Percentiles rank a stretch among this genome's conserved stretches.
Conservation (phyloP, 1,140 invertebrate species). For the Drosophila nannoptera region DNA sequence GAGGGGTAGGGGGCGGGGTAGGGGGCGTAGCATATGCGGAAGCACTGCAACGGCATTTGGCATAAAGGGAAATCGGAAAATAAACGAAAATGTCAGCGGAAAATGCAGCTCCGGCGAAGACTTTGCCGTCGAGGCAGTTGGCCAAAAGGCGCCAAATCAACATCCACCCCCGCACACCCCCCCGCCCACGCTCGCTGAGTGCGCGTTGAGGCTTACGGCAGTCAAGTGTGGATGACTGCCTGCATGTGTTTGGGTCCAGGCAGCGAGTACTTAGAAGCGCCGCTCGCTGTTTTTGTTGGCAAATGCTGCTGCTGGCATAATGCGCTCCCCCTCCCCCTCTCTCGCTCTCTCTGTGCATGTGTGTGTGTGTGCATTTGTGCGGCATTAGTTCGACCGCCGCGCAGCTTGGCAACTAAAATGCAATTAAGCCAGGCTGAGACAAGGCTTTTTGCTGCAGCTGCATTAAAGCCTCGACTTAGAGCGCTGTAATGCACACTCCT, state of each 20-base stretch:
- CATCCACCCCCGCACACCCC: slow-evolving; percentile 11
- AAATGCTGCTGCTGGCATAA: slow-evolving; percentile 20
- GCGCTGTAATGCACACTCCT: slow-evolving; percentile 16
- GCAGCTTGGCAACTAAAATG: slow-evolving; percentile 73
- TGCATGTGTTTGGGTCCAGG: slow-evolving; percentile 21
- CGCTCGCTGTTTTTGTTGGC: slow-evolving; percentile 49
- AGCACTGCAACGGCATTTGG: slow-evolving; percentile 57
- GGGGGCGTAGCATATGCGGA: slow-evolving; percentile 41
- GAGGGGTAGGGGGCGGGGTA: background rate
- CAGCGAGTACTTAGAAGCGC: slow-evolving; percentile 58
- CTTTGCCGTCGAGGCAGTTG: slow-evolving; percentile 7
- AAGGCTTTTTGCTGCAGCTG: slow-evolving; percentile 69
- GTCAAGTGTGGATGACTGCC: slow-evolving; percentile 37
- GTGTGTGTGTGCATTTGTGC: slow-evolving; percentile 21
- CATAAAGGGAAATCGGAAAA: slow-evolving; percentile 72
- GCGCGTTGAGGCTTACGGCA: slow-evolving; percentile 66
- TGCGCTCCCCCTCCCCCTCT: no score
- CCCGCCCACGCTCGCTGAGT: background rate
- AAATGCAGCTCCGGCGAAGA: slow-evolving; percentile 40
- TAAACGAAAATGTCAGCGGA: slow-evolving; percentile 75
- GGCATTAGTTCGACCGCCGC: slow-evolving; percentile 35
- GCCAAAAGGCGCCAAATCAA: slow-evolving; percentile 71
- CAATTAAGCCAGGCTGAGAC: slow-evolving; percentile 76
- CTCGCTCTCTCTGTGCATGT: slow-evolving; percentile 3
- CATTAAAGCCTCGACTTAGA: slow-evolving; percentile 47